phyloP scores from a whole-genome alignment of 64 coral and sea anemone genomes.

The Stylophora pistillata region DNA sequence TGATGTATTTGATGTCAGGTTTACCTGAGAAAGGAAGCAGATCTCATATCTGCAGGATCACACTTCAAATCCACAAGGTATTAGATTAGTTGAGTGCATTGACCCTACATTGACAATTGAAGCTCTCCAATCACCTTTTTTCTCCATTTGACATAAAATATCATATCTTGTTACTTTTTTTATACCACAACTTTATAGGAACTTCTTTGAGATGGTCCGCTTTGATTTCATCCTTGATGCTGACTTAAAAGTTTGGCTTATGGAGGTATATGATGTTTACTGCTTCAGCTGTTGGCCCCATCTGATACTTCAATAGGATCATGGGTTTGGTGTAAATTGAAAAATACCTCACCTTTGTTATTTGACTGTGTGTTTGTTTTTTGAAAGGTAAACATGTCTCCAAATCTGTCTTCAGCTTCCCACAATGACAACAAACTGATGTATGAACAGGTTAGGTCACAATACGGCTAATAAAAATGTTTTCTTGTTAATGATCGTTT shows the following conservation, averaged over 20 bases:
- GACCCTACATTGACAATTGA: not conserved
- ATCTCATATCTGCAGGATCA: conserved; percentile 45
- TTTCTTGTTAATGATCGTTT: not conserved
- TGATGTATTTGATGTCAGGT: conserved; percentile 39
- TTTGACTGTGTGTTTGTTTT: not conserved
- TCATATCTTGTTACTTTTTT: not conserved
- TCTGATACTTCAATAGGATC: too few relatives aligned
- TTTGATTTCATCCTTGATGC: conserved; percentile 98
- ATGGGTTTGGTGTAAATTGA: not conserved
- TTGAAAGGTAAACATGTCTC: conserved; percentile 96
- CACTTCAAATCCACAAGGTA: conserved; percentile 62
- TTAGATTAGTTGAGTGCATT: not conserved
- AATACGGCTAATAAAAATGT: not conserved
- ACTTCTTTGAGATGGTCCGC: conserved; percentile 98
- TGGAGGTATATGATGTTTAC: conserved; percentile 69
- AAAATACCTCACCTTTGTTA: not conserved
- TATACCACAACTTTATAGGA: conserved; percentile 49
- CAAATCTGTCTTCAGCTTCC: conserved; percentile 78
- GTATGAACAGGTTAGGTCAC: conserved; percentile 87
- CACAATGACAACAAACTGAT: conserved; percentile 82
- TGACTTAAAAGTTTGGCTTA: conserved; percentile 91
- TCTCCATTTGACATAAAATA: too few relatives aligned
- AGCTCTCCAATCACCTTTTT: too few relatives aligned
- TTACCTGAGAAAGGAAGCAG: conserved; percentile 70
- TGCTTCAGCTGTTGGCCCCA: not conserved